Evolutionary conservation across 1,140 invertebrate genomes (phyloP).

Genomic region (Trigoniulus corallinus): DNA sequence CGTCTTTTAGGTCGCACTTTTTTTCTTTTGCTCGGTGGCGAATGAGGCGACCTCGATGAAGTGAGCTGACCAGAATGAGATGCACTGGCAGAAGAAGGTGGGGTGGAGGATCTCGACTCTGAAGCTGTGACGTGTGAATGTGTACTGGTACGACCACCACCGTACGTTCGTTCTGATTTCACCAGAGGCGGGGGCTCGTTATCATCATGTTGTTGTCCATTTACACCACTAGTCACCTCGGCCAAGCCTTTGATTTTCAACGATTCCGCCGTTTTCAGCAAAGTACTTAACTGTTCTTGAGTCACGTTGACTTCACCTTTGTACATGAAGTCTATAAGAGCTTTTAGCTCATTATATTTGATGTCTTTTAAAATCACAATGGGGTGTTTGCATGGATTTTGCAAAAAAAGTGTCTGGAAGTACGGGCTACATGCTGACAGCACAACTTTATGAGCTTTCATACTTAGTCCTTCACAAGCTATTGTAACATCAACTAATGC

Average conservation of each 20-base stretch:
- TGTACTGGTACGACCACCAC: not conserved
- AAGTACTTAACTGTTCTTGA: slow-evolving; percentile 27
- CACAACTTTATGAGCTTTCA: slow-evolving; percentile 18
- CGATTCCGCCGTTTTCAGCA: slow-evolving; percentile 23
- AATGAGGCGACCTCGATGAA: not conserved
- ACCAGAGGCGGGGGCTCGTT: not conserved
- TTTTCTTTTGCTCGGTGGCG: not conserved
- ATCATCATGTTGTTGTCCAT: not conserved
- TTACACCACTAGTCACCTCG: slow-evolving; percentile 8
- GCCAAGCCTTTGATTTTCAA: slow-evolving; percentile 18
- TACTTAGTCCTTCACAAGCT: slow-evolving; percentile 16
- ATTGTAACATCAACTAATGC: slow-evolving; percentile 18
- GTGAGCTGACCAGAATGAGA: not conserved
- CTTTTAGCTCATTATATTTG: slow-evolving; percentile 16
- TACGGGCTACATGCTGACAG: slow-evolving; percentile 18
- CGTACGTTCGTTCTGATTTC: not conserved
- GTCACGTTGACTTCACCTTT: slow-evolving; percentile 19
- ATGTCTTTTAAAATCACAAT: slow-evolving; percentile 18
- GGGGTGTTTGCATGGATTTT: slow-evolving; percentile 48
- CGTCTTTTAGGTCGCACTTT: not conserved
- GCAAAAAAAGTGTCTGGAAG: slow-evolving; percentile 57
- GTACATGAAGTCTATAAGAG: slow-evolving; percentile 20
- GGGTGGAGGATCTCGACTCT: not conserved
- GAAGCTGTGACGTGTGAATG: not conserved
- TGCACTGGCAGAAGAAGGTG: not conserved